Evolutionary conservation across 2,888 invertebrate species (phyloP), one percentile per base, ranked within the genome.

Genomic region (Cheilosia impressa): DNA sequence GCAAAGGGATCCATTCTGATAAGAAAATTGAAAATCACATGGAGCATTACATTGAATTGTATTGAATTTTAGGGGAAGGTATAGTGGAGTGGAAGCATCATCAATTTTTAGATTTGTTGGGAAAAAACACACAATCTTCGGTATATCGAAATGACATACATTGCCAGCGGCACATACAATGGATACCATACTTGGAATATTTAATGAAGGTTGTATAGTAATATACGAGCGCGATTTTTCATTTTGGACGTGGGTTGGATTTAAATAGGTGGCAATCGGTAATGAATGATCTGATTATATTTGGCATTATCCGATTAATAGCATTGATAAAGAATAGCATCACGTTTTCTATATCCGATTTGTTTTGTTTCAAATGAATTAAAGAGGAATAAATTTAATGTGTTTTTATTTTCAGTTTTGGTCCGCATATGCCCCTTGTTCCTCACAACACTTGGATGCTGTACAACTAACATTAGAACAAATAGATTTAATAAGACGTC

Each of bases 351-450:
- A 47, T 62, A 47, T n/a, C 13, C 13, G 38, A 38, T 38, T 13
- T 4, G 38, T 13, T 38, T 13, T 38, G 13, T 38, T 13, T 38
- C 13, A 13, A 38, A 38, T 38, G 0, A 38, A 13, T 4, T 38
- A 1, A 38, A 13, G 38, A 38, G 1, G 10, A 38, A 38, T 13
- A 38, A 38, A 4, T 38, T 38, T 34, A 34, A 10, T 10, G 34
- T 10, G 2, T 34, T 34, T 34, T 34, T 13, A 38, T 87, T 89
- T 93, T 92, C 77, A 97, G 96, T 96, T 97, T 92, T 97, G 97
- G 97, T 96, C 96, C 57, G 96, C 96, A 87, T 97, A 96, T 93
- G 96, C 96, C 89, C 95, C 95, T 57, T 97, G 97, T 92, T 95
- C 95, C 89, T 94, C 96, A 58, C 97, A 97, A 91, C 95, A 96